These are phyloP conservation scores for Fragum sueziense DNA, from an alignment of 2,888 invertebrate genomes.

Conservation along the genomic window DNA sequence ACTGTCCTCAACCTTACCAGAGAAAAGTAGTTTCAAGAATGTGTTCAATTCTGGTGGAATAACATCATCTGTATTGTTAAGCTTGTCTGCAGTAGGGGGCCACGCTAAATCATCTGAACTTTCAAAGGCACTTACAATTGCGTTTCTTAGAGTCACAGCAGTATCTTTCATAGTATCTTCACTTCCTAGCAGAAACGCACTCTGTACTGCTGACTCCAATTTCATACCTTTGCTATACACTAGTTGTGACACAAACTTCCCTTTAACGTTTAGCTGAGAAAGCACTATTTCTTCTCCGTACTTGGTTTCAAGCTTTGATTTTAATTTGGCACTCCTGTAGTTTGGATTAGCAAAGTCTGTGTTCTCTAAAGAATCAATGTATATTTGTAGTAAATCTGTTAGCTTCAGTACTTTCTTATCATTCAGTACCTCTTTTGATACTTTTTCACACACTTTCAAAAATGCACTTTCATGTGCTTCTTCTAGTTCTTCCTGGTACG, in stretches of 20 bases:
- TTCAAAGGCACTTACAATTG: slow-evolving; percentile 30
- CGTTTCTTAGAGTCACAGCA: slow-evolving; percentile 19
- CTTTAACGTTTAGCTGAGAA: slow-evolving; percentile 9
- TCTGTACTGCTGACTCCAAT: slow-evolving; percentile 22
- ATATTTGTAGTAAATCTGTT: slow-evolving; percentile 2
- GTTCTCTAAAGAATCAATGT: slow-evolving; percentile 5
- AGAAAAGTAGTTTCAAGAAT: slow-evolving; percentile 29
- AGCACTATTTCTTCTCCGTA: slow-evolving; percentile 8
- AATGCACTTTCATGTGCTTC: slow-evolving; percentile 19
- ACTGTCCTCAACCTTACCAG: slow-evolving; percentile 21
- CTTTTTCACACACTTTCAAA: slow-evolving; percentile 8
- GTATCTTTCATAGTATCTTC: slow-evolving; percentile 18
- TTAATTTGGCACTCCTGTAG: slow-evolving; percentile 22
- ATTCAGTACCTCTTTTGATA: slow-evolving; percentile 5
- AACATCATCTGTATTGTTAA: slow-evolving; percentile 1
- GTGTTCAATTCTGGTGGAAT: slow-evolving; percentile 4
- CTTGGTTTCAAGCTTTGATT: slow-evolving; percentile 13
- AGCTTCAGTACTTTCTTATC: slow-evolving; percentile 10
- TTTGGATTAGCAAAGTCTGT: slow-evolving; percentile 24
- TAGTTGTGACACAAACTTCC: slow-evolving; percentile 14
- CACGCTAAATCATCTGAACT: slow-evolving; percentile 22
- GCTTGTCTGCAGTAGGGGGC: slow-evolving; percentile 34
- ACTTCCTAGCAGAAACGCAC: slow-evolving; percentile 20
- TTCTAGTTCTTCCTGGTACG: slow-evolving; percentile 1
- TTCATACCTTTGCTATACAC: slow-evolving; percentile 27